These are phyloP conservation scores for Aegypius monachus DNA, from an alignment of 2,113 vertebrate genomes.

Conservation along the genomic window DNA sequence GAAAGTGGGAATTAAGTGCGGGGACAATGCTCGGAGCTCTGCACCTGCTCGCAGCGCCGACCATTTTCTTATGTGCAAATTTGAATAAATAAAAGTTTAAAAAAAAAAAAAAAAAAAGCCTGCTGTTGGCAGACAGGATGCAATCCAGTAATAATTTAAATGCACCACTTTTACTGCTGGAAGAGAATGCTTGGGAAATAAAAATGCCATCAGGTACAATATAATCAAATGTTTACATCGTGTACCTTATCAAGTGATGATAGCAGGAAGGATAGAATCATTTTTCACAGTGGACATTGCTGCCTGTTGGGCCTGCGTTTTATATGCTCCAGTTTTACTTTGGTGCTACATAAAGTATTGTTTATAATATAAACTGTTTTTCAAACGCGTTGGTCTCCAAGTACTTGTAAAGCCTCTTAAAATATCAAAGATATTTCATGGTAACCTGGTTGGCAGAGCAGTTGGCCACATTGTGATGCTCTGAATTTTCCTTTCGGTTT, in stretches of 20 bases:
- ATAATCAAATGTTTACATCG: not conserved
- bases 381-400: not conserved
- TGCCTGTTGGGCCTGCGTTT: not conserved
- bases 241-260: not conserved
- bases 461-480: not conserved
- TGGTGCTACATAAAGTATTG: not conserved
- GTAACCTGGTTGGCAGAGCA: not conserved
- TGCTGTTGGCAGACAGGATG: not conserved
- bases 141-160: not conserved
- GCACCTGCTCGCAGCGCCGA: accelerated
- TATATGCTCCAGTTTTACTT: not conserved
- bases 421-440: not conserved
- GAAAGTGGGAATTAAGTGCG: accelerated
- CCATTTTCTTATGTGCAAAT: not conserved
- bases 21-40: no score
- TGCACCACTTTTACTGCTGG: not conserved
- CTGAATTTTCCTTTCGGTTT: not conserved
- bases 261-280: not conserved
- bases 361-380: not conserved
- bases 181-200: not conserved
- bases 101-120: not conserved
- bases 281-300: not conserved
- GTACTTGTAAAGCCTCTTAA: not conserved
- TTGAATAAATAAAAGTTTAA: not conserved
- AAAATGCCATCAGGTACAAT: not conserved